phyloP scores from a whole-genome alignment of 1,140 invertebrate species.

The Limonius californicus region DNA sequence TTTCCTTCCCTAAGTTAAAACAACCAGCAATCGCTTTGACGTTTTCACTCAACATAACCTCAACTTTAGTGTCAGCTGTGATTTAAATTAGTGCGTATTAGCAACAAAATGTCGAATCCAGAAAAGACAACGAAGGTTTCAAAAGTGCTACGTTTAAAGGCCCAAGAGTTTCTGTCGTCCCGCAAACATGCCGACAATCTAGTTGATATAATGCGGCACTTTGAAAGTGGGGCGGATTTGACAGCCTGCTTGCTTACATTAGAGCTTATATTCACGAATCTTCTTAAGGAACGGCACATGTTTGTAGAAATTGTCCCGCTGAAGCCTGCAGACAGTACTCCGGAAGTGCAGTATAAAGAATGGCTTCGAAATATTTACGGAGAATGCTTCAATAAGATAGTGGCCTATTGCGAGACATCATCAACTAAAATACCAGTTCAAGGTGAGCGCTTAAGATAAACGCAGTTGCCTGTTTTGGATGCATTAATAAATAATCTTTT shows the following conservation, averaged over 20 bases:
- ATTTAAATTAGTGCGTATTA: not conserved
- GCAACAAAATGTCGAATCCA: constrained; percentile 28
- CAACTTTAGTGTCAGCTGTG: not conserved
- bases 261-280: constrained; percentile 64
- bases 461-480: not conserved
- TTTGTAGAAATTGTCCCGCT: constrained; percentile 54
- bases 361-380: constrained; percentile 62
- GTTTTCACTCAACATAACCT: not conserved
- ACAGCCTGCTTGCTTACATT: constrained; percentile 57
- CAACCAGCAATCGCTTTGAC: not conserved
- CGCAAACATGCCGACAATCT: constrained; percentile 60
- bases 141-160: constrained; percentile 58
- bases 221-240: constrained; percentile 55
- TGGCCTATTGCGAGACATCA: constrained; percentile 52
- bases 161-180: constrained; percentile 61
- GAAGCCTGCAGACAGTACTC: constrained; percentile 52
- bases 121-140: constrained; percentile 46
- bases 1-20: too few species aligned
- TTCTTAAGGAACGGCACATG: constrained; percentile 61
- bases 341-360: constrained; percentile 56
- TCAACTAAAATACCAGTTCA: constrained; percentile 54
- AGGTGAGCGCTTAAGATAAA: constrained; percentile 25
- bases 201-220: constrained; percentile 59
- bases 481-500: not conserved
- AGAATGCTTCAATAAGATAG: constrained; percentile 52